A percentile compares a stretch with the other conserved stretches of the same genome.
Evolutionary conservation across 2,797 vertebrate species (phyloP).

Genomic region (Chaetodon trifasciatus): DNA sequence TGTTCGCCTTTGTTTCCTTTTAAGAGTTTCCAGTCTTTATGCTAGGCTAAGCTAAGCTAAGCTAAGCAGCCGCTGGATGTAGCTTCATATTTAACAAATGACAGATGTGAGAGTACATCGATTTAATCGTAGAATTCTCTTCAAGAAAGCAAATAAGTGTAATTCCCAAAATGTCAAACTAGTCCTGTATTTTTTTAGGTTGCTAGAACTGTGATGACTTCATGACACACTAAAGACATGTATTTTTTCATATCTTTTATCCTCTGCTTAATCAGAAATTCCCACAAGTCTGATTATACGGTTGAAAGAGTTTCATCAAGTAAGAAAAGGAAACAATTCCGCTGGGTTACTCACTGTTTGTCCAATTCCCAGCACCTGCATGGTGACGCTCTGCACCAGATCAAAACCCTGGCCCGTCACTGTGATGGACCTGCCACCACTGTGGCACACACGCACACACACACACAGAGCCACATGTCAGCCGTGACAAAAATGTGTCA

Average conservation of each 20-base stretch:
- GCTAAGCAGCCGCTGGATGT: neutral
- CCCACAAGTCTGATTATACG: neutral
- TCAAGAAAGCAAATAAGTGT: neutral
- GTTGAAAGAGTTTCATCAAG: neutral
- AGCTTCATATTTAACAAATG: constrained; percentile 7
- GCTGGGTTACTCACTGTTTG: constrained; percentile 84
- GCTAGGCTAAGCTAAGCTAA: constrained; percentile 2
- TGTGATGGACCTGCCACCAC: constrained; percentile 94
- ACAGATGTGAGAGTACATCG: neutral
- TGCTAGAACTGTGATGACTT: neutral
- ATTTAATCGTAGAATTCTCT: neutral
- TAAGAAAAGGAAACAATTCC: constrained; percentile 13
- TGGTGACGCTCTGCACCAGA: constrained; percentile 92
- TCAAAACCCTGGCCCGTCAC: constrained; percentile 92
- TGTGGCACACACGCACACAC: constrained; percentile 73
- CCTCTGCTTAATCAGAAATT: neutral
- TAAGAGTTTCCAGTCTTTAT: neutral
- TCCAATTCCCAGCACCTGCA: constrained; percentile 89
- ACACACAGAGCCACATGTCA: constrained; percentile 49
- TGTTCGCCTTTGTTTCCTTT: neutral
- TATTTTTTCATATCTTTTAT: neutral
- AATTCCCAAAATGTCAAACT: constrained; percentile 5
- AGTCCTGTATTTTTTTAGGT: neutral
- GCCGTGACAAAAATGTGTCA: constrained; percentile 50
- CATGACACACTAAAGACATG: neutral